These are phyloP conservation scores for Peromyscus eremicus DNA, from an alignment of 2,797 vertebrate species.

Conservation along the genomic window DNA sequence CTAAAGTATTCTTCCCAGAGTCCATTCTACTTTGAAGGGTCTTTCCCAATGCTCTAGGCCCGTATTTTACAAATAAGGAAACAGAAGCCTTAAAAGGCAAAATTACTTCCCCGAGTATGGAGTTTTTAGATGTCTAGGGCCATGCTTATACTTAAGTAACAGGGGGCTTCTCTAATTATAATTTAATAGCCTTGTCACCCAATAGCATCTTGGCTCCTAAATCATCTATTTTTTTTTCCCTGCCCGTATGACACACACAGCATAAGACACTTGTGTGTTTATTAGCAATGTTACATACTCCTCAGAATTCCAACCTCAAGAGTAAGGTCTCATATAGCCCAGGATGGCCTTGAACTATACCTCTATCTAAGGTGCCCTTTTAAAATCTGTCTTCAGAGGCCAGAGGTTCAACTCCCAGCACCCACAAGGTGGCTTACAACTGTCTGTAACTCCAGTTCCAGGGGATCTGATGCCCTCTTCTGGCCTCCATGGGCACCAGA, in stretches of 20 bases:
- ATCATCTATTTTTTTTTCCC: conserved; percentile 19
- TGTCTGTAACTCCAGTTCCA: background rate
- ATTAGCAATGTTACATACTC: background rate
- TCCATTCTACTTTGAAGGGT: background rate
- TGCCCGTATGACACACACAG: background rate
- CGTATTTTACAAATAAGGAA: conserved; percentile 51
- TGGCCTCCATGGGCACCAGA: background rate
- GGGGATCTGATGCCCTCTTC: background rate
- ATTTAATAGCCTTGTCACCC: conserved; percentile 39
- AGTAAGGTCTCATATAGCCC: too few relatives aligned
- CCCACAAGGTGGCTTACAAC: background rate
- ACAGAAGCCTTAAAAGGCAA: background rate
- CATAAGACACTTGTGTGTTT: background rate
- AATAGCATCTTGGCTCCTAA: background rate
- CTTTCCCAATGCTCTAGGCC: background rate
- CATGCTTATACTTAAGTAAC: conserved; percentile 5
- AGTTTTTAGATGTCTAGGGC: background rate
- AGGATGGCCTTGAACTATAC: background rate
- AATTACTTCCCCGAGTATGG: background rate
- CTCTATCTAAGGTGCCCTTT: background rate
- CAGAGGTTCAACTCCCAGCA: background rate
- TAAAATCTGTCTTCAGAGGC: background rate
- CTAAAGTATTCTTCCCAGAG: background rate
- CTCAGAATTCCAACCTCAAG: conserved; percentile 34
- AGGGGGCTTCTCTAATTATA: conserved; percentile 3